Base-by-base conservation (phyloP, 37 sponge, comb jelly and placozoan species). In the Crambe crambe region DNA sequence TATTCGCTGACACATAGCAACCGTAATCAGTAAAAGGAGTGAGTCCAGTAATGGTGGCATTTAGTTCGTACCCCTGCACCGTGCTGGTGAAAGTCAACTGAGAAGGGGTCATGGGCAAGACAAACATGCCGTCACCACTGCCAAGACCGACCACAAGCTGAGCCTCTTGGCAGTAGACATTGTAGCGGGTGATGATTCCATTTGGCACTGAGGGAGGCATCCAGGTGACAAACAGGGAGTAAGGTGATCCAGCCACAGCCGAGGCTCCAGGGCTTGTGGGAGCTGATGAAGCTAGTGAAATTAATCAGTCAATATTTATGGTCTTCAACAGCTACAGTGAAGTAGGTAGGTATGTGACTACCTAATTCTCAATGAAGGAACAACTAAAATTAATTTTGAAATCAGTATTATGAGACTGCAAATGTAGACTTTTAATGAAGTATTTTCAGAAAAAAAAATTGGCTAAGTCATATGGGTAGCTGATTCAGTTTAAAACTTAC, bases 1-100 rank as follows among this genome's bases (percentile, higher is more conserved):
- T 68, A 68, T 68, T 68, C 2, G 38, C 36, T 21, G 70, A 37
- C 10, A 68, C 70, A 36, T 37, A 68, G 39, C 70, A 68, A 37
- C 32, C 18, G 20, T 68, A 68, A 18, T 32, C 9, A 35, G 70
- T 68, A 37, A 32, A 68, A 21, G 70, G 70, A 32, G 38, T 68
- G 37, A 68, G 70, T 18, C 39, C 70, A 68, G 70, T 30, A 68
- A 68, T 8, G 37, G 34, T 36, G 12, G 37, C 8, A 36, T 31
- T 30, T 10, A 37, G 3, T 5, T 37, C 8, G 3, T 17, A 5
- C 8, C 37, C 39, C 32, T 21, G 34, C 36, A 68, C 70, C 4
- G 70, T 36, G 22, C 22, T 68, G 9, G 39, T 36, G 36, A 37
- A 21, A n/a, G n/a, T n/a, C n/a, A n/a, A n/a, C n/a, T n/a, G n/a